These are phyloP conservation scores for Patella ulyssiponensis DNA, from an alignment of 2,888 invertebrate species.

Conservation along the genomic window DNA sequence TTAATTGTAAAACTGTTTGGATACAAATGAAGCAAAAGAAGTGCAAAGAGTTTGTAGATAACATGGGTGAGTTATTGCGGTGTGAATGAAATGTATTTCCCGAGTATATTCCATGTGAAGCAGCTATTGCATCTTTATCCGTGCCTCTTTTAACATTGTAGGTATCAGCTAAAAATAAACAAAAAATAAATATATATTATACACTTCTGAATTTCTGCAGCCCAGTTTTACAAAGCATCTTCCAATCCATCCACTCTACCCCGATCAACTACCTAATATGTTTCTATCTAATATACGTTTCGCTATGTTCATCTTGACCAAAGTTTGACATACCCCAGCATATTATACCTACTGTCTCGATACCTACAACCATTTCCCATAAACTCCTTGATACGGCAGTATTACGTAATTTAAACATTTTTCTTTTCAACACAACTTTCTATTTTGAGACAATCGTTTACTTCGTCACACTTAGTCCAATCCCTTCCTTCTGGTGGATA, in stretches of 20 bases:
- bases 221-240: neutral
- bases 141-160: neutral
- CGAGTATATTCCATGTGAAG: constrained; percentile 4
- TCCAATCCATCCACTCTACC: neutral
- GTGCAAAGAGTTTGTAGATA: neutral
- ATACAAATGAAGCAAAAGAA: neutral
- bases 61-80: neutral
- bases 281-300: no score
- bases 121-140: neutral
- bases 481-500: no score
- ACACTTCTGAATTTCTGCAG: neutral
- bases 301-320: no score
- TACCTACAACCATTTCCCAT: no score
- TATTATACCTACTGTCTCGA: no score
- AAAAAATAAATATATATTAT: neutral
- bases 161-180: neutral
- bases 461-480: no score
- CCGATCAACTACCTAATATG: no score
- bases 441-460: no score
- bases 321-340: no score
- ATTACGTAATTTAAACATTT: no score
- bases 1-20: neutral
- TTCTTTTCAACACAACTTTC: no score
- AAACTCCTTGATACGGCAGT: no score
- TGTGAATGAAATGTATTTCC: neutral